phyloP scores from a whole-genome alignment of 2,113 vertebrate genomes.

The Mohoua ochrocephala region DNA sequence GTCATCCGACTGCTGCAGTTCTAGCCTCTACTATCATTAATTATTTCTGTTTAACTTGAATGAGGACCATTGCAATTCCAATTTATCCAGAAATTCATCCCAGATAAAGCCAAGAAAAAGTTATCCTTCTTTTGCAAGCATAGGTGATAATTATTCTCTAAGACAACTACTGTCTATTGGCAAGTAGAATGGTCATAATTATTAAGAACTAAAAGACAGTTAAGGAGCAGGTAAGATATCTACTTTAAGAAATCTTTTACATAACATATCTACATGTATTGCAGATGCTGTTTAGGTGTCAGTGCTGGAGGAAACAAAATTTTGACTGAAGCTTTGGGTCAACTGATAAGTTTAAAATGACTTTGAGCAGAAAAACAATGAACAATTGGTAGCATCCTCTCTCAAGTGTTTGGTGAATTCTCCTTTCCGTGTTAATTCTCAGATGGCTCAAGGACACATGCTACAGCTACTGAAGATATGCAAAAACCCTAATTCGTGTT shows the following conservation, averaged over 20 bases:
- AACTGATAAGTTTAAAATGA: background rate
- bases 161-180: background rate
- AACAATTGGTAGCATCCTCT: background rate
- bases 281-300: background rate
- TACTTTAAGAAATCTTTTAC: background rate
- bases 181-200: background rate
- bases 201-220: background rate
- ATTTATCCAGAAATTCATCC: background rate
- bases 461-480: background rate
- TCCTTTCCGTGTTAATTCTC: background rate
- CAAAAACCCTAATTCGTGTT: background rate
- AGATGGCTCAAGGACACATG: background rate
- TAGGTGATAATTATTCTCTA: background rate
- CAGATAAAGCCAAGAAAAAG: background rate
- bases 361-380: background rate
- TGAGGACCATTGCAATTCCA: background rate
- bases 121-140: rapidly evolving
- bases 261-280: background rate
- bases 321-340: background rate
- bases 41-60: background rate
- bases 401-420: background rate
- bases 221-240: background rate
- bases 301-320: background rate
- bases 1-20: background rate
- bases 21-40: background rate